Evolutionary conservation across 1,140 invertebrate genomes (phyloP).

Genomic region (Zaprionus taronus): DNA sequence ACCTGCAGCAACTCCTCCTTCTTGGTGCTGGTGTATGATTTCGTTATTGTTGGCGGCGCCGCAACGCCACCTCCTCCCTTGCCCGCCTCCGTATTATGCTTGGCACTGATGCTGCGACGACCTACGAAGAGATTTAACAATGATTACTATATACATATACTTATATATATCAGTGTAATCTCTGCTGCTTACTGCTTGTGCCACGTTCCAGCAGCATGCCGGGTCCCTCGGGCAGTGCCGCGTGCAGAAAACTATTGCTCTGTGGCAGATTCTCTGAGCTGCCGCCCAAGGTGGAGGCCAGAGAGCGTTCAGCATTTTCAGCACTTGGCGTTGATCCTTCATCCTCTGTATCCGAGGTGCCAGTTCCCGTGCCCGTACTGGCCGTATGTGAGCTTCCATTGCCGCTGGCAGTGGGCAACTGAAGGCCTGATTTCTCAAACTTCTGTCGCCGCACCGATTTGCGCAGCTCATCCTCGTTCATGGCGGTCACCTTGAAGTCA

Average conservation of each 20-base stretch:
- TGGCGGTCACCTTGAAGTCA: slow-evolving; percentile 94
- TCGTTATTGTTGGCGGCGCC: slow-evolving; percentile 85
- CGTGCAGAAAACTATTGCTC: slow-evolving; percentile 77
- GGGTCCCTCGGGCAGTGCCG: slow-evolving; percentile 80
- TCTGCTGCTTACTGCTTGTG: slow-evolving; percentile 70
- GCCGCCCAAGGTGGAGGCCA: slow-evolving; percentile 83
- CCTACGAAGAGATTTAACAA: slow-evolving; percentile 34
- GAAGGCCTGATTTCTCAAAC: slow-evolving; percentile 86
- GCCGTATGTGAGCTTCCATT: slow-evolving; percentile 84
- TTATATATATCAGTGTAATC: background rate
- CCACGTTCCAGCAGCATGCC: slow-evolving; percentile 83
- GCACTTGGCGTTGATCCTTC: slow-evolving; percentile 91
- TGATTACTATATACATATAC: background rate
- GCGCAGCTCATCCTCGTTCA: slow-evolving; percentile 92
- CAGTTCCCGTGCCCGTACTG: slow-evolving; percentile 88
- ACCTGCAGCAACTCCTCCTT: slow-evolving; percentile 93
- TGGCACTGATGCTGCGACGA: slow-evolving; percentile 84
- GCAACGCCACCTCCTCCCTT: slow-evolving; percentile 74
- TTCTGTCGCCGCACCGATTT: slow-evolving; percentile 91
- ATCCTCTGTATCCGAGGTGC: slow-evolving; percentile 92
- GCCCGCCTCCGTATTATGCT: slow-evolving; percentile 81
- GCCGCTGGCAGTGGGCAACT: slow-evolving; percentile 78
- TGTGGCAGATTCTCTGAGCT: slow-evolving; percentile 82
- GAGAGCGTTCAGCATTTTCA: slow-evolving; percentile 88
- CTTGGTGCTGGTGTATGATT: slow-evolving; percentile 88